Evolutionary conservation across 2,113 vertebrate genomes (phyloP).

Genomic region (Grantiella picta): DNA sequence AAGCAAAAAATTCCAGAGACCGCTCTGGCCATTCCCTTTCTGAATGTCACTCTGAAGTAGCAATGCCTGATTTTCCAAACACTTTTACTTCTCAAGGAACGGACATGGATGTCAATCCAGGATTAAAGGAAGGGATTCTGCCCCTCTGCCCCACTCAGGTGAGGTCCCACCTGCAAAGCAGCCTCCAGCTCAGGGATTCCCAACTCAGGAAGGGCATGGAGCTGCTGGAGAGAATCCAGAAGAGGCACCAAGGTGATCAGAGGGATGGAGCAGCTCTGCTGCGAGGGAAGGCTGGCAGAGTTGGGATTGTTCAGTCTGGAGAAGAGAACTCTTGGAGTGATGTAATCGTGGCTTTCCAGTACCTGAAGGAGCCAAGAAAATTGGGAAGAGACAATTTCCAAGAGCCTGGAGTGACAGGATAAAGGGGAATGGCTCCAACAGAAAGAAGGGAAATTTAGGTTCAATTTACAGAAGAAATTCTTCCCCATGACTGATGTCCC

Average conservation of each 20-base stretch:
- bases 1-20: background rate
- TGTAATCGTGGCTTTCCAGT: background rate
- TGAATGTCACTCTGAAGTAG: background rate
- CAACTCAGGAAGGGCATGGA: background rate
- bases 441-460: background rate
- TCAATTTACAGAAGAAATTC: fast-evolving
- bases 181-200: background rate
- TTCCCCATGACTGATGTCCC: background rate
- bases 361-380: background rate
- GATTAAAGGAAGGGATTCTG: background rate
- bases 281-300: background rate
- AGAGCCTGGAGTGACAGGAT: background rate
- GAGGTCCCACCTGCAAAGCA: background rate
- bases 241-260: background rate
- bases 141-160: background rate
- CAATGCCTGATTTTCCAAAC: background rate
- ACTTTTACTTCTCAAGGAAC: background rate
- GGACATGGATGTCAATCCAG: background rate
- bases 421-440: fast-evolving
- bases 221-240: fast-evolving
- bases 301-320: background rate
- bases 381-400: background rate
- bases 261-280: background rate
- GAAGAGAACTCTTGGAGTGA: background rate
- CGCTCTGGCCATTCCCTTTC: background rate